These are phyloP conservation scores for Rotaria macrura DNA, from an alignment of 2,888 invertebrate genomes.

Conservation along the genomic window DNA sequence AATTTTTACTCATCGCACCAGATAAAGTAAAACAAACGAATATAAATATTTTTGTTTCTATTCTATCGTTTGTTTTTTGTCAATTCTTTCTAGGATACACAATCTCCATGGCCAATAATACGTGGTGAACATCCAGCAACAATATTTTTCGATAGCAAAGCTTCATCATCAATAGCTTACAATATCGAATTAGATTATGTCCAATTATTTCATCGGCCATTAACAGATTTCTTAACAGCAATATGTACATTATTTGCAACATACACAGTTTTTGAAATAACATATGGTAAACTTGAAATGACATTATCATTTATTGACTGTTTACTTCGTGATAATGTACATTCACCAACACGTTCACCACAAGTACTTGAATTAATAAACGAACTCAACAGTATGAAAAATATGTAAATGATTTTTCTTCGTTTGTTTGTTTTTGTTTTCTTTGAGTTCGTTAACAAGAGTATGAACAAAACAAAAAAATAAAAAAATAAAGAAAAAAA, in stretches of 20 bases:
- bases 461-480: neutral
- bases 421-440: neutral
- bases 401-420: neutral
- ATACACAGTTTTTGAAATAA: constrained; percentile 14
- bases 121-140: constrained; percentile 19
- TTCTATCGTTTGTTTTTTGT: too few species aligned
- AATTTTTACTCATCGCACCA: neutral
- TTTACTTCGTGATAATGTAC: neutral
- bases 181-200: constrained; percentile 19
- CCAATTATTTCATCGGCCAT: neutral
- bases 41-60: too few species aligned
- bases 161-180: neutral
- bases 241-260: constrained; percentile 16
- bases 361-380: constrained; percentile 18
- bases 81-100: too few species aligned
- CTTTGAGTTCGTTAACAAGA: neutral
- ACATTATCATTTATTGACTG: constrained; percentile 22
- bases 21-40: neutral
- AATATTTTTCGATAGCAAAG: neutral
- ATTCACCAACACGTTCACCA: constrained; percentile 19
- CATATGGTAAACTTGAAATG: constrained; percentile 20
- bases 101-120: constrained; percentile 15
- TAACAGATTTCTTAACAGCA: constrained; percentile 14
- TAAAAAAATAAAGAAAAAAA: neutral
- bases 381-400: constrained; percentile 3